Conservation (phyloP, 2,113 vertebrate species). For the Oncorhynchus clarkii region DNA sequence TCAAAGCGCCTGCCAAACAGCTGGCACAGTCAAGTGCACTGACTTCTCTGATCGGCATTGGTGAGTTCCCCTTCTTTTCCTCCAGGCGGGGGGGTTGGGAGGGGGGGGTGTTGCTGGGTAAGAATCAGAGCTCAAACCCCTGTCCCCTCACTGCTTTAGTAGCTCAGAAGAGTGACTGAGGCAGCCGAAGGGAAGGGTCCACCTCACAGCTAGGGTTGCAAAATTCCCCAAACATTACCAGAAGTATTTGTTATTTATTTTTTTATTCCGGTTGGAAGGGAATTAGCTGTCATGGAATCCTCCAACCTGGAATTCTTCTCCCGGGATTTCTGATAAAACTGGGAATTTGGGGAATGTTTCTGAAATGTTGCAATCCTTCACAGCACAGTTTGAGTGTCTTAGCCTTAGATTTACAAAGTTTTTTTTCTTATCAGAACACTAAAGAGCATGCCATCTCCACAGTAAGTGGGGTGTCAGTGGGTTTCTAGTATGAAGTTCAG, state of each 20-base stretch:
- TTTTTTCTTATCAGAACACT: background rate
- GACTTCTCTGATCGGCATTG: conserved; percentile 99
- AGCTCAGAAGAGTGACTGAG: conserved; percentile 8
- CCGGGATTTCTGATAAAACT: no score
- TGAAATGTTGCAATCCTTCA: no score
- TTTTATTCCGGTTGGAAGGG: no score
- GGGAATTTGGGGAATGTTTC: no score
- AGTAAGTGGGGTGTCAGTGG: background rate
- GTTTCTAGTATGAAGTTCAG: background rate
- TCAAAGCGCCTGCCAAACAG: conserved; percentile 99
- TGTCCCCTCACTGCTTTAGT: conserved; percentile 10
- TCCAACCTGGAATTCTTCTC: no score
- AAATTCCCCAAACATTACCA: no score
- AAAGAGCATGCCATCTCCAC: conserved; percentile 59
- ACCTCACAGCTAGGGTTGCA: no score
- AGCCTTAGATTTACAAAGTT: background rate
- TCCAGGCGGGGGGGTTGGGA: conserved; percentile 60
- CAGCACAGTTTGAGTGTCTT: background rate
- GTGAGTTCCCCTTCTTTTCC: conserved; percentile 90
- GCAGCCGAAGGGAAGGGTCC: background rate
- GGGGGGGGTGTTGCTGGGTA: conserved; percentile 3
- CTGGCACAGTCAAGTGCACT: conserved; percentile 99
- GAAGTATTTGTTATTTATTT: no score
- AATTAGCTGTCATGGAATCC: no score
- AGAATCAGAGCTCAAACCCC: conserved; percentile 6